Conservation (phyloP, 1,140 invertebrate genomes). For the Cydia amplana region DNA sequence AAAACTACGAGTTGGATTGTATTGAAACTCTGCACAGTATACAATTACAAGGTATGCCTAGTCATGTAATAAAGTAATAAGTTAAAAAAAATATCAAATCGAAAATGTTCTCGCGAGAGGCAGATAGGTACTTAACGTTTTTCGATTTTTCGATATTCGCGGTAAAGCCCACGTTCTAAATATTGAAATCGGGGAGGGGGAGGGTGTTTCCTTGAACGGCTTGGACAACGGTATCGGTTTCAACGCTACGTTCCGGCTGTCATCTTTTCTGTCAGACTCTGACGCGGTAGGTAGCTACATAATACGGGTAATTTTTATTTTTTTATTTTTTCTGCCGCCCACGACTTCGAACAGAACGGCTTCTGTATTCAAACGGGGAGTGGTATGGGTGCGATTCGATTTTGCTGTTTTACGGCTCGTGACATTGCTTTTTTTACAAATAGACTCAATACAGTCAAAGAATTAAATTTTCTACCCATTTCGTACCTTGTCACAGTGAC, state of each 20-base stretch:
- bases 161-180: not conserved
- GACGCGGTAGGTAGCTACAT: constrained; percentile 7
- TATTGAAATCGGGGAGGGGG: not conserved
- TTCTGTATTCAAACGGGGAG: not conserved
- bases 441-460: no score
- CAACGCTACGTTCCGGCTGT: not conserved
- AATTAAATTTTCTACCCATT: no score
- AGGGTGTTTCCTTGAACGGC: not conserved
- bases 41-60: no score
- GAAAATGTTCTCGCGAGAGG: no score
- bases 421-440: not conserved
- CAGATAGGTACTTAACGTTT: no score
- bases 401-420: not conserved
- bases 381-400: not conserved
- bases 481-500: no score
- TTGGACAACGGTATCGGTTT: not conserved
- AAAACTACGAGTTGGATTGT: no score
- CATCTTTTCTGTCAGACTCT: not conserved
- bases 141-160: no score
- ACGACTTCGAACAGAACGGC: constrained; percentile 9
- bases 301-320: constrained; percentile 1
- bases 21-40: no score
- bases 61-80: no score
- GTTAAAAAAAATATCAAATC: no score
- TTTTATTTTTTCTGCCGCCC: not conserved